A percentile compares a stretch with the other conserved stretches of the same genome.
Evolutionary conservation across 2,797 vertebrate species (phyloP).

Genomic region (Bucorvus abyssinicus): DNA sequence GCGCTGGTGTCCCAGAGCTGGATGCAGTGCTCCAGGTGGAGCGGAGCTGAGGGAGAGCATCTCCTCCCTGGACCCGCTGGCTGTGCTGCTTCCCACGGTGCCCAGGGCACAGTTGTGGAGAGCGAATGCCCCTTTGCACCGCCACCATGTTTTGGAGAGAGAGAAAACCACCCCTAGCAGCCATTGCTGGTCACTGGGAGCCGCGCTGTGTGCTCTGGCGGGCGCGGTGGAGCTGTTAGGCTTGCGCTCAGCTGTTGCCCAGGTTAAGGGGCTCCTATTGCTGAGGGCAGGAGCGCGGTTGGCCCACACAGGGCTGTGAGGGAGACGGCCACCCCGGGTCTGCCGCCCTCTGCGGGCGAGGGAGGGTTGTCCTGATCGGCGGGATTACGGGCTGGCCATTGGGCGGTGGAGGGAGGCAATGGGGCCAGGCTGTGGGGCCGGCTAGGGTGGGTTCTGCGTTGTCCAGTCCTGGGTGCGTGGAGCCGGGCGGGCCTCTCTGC

Average conservation of each 20-base stretch:
- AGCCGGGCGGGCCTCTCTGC: too few species aligned
- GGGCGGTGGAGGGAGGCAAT: not conserved
- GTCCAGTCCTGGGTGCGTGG: too few species aligned
- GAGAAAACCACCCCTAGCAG: not conserved
- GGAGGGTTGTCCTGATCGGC: not conserved
- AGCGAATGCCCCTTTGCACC: too few species aligned
- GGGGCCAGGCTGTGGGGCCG: not conserved
- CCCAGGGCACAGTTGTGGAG: rapidly evolving
- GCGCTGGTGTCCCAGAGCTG: not conserved
- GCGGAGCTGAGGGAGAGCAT: too few species aligned
- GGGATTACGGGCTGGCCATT: not conserved
- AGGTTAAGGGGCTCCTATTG: not conserved
- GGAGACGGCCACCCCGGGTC: not conserved
- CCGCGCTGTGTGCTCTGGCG: not conserved
- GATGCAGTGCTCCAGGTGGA: not conserved
- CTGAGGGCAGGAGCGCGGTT: not conserved
- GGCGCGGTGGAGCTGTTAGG: too few species aligned
- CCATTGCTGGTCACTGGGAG: not conserved
- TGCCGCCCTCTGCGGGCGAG: not conserved
- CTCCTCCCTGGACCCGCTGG: too few species aligned
- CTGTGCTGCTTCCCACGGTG: not conserved
- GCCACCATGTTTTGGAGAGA: not conserved
- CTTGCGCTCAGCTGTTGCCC: not conserved
- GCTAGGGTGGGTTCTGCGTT: too few species aligned
- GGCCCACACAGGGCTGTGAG: not conserved